phyloP scores from a whole-genome alignment of 2,797 vertebrate genomes.

The Hoplostethus mediterraneus region DNA sequence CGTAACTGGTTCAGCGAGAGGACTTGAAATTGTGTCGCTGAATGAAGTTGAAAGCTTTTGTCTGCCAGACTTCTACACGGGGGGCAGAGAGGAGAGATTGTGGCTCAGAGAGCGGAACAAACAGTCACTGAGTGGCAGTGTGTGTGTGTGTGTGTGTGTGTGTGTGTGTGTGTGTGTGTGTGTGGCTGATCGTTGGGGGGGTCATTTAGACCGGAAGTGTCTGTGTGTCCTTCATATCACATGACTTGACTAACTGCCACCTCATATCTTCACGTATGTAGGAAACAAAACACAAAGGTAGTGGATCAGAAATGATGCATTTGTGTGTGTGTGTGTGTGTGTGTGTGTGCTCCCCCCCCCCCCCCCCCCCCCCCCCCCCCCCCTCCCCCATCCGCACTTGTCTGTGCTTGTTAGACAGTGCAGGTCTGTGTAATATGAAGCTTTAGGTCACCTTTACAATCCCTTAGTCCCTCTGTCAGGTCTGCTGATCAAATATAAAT shows the following conservation, averaged over 20 bases:
- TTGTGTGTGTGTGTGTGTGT: constrained; percentile 11
- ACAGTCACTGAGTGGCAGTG: neutral
- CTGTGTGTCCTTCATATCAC: too few species aligned
- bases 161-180: neutral
- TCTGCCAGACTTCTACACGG: neutral
- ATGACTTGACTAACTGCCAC: too few species aligned
- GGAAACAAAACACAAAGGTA: too few species aligned
- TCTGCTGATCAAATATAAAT: constrained; percentile 73
- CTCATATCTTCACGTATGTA: too few species aligned
- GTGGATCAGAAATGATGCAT: too few species aligned
- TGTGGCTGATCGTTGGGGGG: too few species aligned
- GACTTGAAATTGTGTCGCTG: constrained; percentile 14
- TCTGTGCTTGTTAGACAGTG: constrained; percentile 52
- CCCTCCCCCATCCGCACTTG: constrained; percentile 20
- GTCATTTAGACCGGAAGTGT: too few species aligned
- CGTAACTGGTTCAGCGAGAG: neutral
- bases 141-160: neutral
- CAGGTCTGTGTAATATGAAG: constrained; percentile 69
- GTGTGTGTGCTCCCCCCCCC: constrained; percentile 13
- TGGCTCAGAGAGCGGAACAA: neutral
- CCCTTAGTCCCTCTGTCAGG: constrained; percentile 51
- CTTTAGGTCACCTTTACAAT: constrained; percentile 64
- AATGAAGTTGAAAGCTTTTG: neutral
- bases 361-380: too few species aligned
- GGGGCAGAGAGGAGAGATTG: neutral